Percentiles rank a stretch among this genome's conserved stretches.
These are phyloP conservation scores for Lycaena phlaeas DNA, from an alignment of 2,888 invertebrate genomes.

Conservation along the genomic window DNA sequence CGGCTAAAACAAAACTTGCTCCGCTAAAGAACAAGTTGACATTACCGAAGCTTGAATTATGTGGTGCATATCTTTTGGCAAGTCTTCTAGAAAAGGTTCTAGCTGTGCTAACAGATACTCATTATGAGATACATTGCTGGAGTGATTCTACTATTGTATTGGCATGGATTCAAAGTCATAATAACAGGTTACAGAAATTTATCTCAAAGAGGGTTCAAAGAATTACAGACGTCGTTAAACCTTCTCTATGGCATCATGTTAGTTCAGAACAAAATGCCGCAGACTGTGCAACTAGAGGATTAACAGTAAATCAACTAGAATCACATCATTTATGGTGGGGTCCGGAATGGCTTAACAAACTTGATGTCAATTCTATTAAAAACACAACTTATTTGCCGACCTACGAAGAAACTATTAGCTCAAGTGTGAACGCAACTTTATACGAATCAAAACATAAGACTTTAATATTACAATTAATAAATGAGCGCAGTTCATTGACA, in stretches of 20 bases:
- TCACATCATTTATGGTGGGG: neutral
- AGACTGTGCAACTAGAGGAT: neutral
- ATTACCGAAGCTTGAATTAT: slow-evolving; percentile 12
- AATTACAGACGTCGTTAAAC: neutral
- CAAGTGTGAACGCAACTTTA: neutral
- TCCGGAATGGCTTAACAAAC: neutral
- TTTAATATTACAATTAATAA: slow-evolving; percentile 10
- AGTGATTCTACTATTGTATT: neutral
- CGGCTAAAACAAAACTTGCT: slow-evolving; percentile 14
- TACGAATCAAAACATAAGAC: neutral
- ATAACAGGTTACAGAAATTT: neutral
- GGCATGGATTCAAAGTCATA: neutral
- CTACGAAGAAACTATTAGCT: neutral
- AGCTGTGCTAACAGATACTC: neutral
- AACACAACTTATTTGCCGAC: neutral
- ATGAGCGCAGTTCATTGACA: slow-evolving; percentile 8
- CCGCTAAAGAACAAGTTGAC: slow-evolving; percentile 10
- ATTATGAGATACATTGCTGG: neutral
- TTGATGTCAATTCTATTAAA: neutral
- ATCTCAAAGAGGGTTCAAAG: neutral
- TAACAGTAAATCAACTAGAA: neutral
- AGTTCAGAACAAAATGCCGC: neutral
- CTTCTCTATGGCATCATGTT: neutral
- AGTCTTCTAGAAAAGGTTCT: neutral
- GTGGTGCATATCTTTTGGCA: neutral